These are phyloP conservation scores for Panthera tigris DNA, from an alignment of 2,113 vertebrate species.

Conservation along the genomic window DNA sequence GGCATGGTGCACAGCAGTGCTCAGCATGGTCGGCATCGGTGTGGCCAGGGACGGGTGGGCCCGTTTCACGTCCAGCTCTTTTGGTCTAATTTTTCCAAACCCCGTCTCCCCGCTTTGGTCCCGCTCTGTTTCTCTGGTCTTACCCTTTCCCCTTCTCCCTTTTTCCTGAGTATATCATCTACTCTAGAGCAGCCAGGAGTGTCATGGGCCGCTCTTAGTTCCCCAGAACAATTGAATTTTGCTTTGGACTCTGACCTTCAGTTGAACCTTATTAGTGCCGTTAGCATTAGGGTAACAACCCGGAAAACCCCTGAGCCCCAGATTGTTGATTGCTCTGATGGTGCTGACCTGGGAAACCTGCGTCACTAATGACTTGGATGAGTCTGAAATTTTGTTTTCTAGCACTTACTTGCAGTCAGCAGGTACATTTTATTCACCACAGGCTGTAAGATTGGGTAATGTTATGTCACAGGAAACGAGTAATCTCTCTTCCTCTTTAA, in stretches of 20 bases:
- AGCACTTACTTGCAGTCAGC: not conserved
- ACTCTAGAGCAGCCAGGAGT: not conserved
- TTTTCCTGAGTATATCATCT: not conserved
- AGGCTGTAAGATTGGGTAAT: not conserved
- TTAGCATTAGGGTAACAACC: not conserved
- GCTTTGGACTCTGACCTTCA: not conserved
- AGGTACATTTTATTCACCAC: not conserved
- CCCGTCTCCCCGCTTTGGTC: not conserved
- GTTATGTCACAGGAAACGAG: not conserved
- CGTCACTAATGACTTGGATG: not conserved
- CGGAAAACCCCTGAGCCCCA: not conserved
- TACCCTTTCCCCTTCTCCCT: not conserved
- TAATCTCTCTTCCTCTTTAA: constrained; percentile 48
- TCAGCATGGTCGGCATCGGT: not conserved
- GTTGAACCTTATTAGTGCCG: not conserved
- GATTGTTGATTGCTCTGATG: not conserved
- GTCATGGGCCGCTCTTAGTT: not conserved
- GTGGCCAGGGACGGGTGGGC: not conserved
- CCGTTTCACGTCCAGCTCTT: not conserved
- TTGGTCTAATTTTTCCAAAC: not conserved
- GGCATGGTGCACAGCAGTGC: no score
- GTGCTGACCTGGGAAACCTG: not conserved
- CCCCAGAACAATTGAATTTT: not conserved
- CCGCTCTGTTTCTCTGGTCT: not conserved
- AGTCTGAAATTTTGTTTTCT: not conserved